Base-by-base conservation (phyloP, 1,140 invertebrate genomes). In the Tetramorium parvispinum region DNA sequence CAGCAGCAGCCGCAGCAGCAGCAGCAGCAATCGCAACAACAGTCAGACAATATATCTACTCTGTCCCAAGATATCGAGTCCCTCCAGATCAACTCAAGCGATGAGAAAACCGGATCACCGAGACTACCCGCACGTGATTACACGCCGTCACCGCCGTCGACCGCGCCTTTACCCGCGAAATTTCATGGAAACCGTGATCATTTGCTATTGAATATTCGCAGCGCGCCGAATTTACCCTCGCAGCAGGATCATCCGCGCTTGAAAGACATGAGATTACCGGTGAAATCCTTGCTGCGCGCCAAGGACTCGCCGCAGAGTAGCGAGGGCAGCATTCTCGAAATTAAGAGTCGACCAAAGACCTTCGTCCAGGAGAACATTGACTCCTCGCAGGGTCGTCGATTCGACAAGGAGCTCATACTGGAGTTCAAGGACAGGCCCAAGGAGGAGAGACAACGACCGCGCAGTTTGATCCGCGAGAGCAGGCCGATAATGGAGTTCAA, bases 81-180 rank as follows among this genome's bases (percentile, higher is more conserved):
- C 92, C 95, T 97, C 79, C 96, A 96, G 85, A 94, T 96, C n/a
- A 96, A 96, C 87, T 96, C 96, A 59, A 95, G 96, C 73, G 96
- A 97, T 91, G 96, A 94, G 89, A 94, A 94, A 86, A 94, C 93
- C 40, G 94, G 85, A 70, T 94, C 92, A 46, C 92, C 91, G 51
- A 92, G 94, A 79, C 68, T 95, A 83, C 93, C 94, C 3, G 90
- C 94, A 53, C 94, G 96, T 63, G 96, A 96, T 16, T 97, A 97
- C 88, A 97, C 97, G 3, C 97, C 97, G 10, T 97, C 97, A 16
- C 97, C 97, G 21, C 97, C 97, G 27, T 97, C 97, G 32, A 98
- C 97, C 16, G 97, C 97, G 1, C 97, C 97, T 18, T 94, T 98
- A 83, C 97, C 97, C 2, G 96, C 97, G 82, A 98, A 98, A 94